Base-by-base conservation (phyloP, 2,888 invertebrate species). In the Meghimatium bilineatum region DNA sequence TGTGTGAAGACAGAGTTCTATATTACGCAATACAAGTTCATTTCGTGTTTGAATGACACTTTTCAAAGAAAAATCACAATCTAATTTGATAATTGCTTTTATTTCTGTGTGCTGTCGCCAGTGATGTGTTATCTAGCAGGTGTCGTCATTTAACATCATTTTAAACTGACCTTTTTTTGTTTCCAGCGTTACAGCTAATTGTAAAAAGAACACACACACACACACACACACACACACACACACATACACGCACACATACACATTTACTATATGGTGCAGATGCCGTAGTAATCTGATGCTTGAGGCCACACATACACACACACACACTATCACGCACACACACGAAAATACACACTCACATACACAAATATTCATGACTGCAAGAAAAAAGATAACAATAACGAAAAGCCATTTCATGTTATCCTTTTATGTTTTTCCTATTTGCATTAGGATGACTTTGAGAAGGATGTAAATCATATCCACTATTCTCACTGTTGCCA, bases 41-140 rank as follows among this genome's bases (percentile, higher is more conserved):
- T 44, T 44, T 5, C 44, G 12, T 44, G 12, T 44, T 44, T 2
- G 32, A 52, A 80, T 80, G 44, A 80, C 71, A 71, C 71, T 80
- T 72, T 72, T 80, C n/a, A 80, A 38, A 36, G 60, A 72, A 72
- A 80, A 72, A 60, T 72, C 80, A 72, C 80, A 80, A 72, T 71
- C 34, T 0, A 23, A 34, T 14, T 38, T 32, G 17, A 3, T 49
- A 23, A 6, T 49, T n/a, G 79, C 34, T 67, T 69, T 80, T 67
- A 52, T 69, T 52, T 69, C 20, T 23, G 10, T 29, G 26, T 1
- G 38, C 17, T 29, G n/a, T 23, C 44, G 66, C 32, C 14, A 77
- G 36, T 6, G 14, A 8, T 36, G 20, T 38, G 77, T 66, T 77
- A 66, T 77, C 77, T 32, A 10, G 23, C 38, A 38, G 34, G 56